These are phyloP conservation scores for Physeter macrocephalus DNA, from an alignment of 2,113 vertebrate species.

Conservation along the genomic window DNA sequence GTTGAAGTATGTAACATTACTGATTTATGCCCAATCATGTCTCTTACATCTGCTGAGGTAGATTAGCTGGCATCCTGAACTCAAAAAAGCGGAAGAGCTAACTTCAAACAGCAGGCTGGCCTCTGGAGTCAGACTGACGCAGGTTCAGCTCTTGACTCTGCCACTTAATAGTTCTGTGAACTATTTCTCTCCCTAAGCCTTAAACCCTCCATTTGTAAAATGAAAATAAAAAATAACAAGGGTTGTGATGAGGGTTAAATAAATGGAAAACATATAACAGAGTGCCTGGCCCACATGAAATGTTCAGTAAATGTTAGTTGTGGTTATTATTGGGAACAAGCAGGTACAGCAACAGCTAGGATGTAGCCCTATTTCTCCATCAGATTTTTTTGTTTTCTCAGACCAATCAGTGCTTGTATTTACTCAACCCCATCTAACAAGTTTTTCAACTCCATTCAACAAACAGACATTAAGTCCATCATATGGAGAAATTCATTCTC, in stretches of 20 bases:
- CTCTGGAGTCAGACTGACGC: not conserved
- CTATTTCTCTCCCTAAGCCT: not conserved
- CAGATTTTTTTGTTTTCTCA: not conserved
- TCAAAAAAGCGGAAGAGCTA: not conserved
- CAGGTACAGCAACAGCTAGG: not conserved
- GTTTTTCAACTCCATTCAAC: not conserved
- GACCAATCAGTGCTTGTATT: not conserved
- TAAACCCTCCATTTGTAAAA: not conserved
- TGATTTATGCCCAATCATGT: not conserved
- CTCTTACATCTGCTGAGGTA: not conserved
- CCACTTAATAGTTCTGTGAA: not conserved
- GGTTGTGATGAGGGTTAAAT: not conserved
- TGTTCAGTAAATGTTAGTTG: not conserved
- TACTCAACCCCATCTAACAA: not conserved
- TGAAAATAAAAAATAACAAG: not conserved
- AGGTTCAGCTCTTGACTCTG: not conserved
- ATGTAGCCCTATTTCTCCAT: not conserved
- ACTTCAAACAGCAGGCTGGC: not conserved
- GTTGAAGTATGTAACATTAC: not conserved
- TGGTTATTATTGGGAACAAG: not conserved
- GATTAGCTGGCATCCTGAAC: not conserved
- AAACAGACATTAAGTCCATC: not conserved
- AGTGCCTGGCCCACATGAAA: not conserved
- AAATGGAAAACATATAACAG: not conserved
- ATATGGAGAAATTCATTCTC: not conserved